Evolutionary conservation across 2,888 invertebrate species (phyloP), one percentile per base, ranked within the genome.

Genomic region (Yponomeuta plumbellus): DNA sequence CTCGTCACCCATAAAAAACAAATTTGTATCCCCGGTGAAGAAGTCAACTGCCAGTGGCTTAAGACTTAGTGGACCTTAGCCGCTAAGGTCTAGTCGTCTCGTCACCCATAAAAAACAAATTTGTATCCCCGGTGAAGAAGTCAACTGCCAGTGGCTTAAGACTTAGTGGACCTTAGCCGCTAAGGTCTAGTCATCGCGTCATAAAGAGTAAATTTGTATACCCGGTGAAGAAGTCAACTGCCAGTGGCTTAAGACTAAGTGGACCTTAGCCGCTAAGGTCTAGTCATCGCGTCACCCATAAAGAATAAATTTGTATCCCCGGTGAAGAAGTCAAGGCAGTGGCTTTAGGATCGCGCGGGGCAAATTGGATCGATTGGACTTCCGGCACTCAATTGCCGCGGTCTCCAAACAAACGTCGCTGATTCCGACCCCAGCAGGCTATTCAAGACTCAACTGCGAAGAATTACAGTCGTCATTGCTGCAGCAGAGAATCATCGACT

Each of bases 351-450:
- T 34, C 34, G 44, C n/a, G 61, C 22, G 6, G 34, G 40, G 23
- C 22, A 39, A 64, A 64, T 64, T 64, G 63, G 39, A 44, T 64
- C 63, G 63, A 64, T 64, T 64, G 63, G 40, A 64, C 63, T 44
- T 64, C 63, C 63, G 63, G 44, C 61, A 22, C 23, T 21, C 61
- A 23, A 26, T 40, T 61, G 61, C 23, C 17, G 61, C 22, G 1
- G 11, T 21, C 58, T 58, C 58, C 58, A 58, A 20, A 21, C 21
- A 58, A 58, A 58, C 58, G 11, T 21, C 58, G n/a, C 58, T 58
- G 21, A 21, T 58, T 22, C 20, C 10, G 17, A 17, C 17, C 0
- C 13, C 13, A 17, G 44, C 44, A 52, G n/a, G 39, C 34, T 34
- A 26, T 26, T 61, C 17, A 17, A 26, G n/a, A 26, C 61, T 26